These are phyloP conservation scores for Darevskia nairensis DNA, from an alignment of 2,797 vertebrate species.

Conservation along the genomic window DNA sequence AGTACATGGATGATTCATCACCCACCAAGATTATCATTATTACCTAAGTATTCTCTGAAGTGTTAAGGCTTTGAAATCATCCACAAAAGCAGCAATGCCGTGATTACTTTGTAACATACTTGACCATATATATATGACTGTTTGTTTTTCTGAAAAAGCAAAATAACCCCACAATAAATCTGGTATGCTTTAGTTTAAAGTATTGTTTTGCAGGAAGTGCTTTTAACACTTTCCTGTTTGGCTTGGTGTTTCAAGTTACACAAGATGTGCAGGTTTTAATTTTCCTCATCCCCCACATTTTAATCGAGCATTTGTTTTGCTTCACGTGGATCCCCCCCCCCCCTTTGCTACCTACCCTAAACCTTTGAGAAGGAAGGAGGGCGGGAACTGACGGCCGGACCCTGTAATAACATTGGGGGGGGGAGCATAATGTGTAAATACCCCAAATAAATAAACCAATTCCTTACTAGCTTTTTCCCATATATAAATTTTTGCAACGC, in stretches of 20 bases:
- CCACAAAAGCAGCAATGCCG: neutral
- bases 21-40: no score
- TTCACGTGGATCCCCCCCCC: fast-evolving
- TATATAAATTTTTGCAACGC: no score
- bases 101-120: neutral
- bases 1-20: no score
- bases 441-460: no score
- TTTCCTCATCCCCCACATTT: neutral
- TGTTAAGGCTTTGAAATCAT: neutral
- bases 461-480: no score
- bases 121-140: no score
- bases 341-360: no score
- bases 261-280: neutral
- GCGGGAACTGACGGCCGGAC: no score
- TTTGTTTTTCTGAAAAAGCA: neutral
- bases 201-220: neutral
- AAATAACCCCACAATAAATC: neutral
- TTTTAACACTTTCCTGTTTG: neutral
- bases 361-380: no score
- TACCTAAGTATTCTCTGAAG: neutral
- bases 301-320: neutral
- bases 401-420: no score
- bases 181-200: neutral
- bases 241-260: neutral
- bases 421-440: no score